phyloP scores from a whole-genome alignment of 2,888 invertebrate species.

The Campoplex nolae region DNA sequence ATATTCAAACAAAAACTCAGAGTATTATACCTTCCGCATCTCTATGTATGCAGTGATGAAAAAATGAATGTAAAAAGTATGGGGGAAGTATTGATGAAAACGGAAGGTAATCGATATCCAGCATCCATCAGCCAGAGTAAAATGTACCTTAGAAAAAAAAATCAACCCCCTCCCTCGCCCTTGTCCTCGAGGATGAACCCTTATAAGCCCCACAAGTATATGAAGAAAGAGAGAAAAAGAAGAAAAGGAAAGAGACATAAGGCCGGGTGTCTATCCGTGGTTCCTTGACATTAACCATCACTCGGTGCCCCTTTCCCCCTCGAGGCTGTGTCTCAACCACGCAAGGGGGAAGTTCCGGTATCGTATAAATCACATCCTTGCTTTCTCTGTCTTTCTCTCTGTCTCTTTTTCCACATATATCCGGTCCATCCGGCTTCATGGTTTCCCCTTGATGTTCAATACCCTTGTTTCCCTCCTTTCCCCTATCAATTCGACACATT shows the following conservation, averaged over 20 bases:
- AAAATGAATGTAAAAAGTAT: constrained; percentile 29
- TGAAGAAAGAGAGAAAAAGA: constrained; percentile 13
- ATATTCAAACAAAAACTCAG: neutral
- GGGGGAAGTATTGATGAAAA: constrained; percentile 59
- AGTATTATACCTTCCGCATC: constrained; percentile 16
- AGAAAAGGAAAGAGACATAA: constrained; percentile 52
- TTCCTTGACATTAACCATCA: constrained; percentile 71
- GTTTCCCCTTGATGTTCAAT: constrained; percentile 56
- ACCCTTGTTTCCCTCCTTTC: constrained; percentile 12
- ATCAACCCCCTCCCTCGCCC: neutral
- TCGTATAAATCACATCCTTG: constrained; percentile 82
- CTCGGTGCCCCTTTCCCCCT: constrained; percentile 67
- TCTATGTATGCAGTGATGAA: neutral
- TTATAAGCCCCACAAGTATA: constrained; percentile 46
- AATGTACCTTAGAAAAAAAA: constrained; percentile 34
- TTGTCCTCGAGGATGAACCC: constrained; percentile 46
- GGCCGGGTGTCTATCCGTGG: constrained; percentile 71
- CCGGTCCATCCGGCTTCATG: constrained; percentile 77
- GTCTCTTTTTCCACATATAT: constrained; percentile 64
- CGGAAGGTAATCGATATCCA: constrained; percentile 68
- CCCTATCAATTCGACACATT: constrained; percentile 8
- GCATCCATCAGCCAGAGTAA: constrained; percentile 54
- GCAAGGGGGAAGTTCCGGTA: constrained; percentile 77
- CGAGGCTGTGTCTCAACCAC: constrained; percentile 64
- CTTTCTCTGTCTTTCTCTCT: constrained; percentile 53